These are phyloP conservation scores for Parazoanthus atlanticus DNA, from an alignment of 92 coral and sea anemone species.

Conservation along the genomic window DNA sequence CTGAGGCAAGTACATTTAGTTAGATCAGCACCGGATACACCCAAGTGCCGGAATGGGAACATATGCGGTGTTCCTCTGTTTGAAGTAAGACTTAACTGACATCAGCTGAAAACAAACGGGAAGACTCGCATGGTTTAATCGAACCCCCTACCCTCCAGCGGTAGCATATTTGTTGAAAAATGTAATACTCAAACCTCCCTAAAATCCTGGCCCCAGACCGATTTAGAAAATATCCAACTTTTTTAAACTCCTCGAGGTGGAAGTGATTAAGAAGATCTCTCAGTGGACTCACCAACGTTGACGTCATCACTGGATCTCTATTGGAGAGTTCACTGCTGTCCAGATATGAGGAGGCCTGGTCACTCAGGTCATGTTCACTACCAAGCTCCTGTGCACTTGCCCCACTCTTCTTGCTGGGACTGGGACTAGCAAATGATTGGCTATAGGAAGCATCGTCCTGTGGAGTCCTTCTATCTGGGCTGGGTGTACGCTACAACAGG, in stretches of 20 bases:
- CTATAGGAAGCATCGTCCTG: slow-evolving; percentile 54
- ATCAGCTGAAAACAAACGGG: too few relatives aligned
- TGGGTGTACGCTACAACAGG: slow-evolving; percentile 59
- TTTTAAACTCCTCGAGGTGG: neutral
- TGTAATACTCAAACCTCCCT: too few relatives aligned
- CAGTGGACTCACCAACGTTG: slow-evolving; percentile 58
- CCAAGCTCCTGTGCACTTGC: slow-evolving; percentile 22
- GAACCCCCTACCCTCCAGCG: too few relatives aligned
- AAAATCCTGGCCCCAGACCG: too few relatives aligned
- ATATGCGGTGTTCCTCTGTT: too few relatives aligned
- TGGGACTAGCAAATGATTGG: slow-evolving; percentile 68
- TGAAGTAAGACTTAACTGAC: too few relatives aligned
- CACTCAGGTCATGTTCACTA: slow-evolving; percentile 9
- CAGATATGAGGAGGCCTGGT: slow-evolving; percentile 34
- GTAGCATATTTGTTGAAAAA: too few relatives aligned
- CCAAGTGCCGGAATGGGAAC: too few relatives aligned
- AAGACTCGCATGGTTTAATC: too few relatives aligned
- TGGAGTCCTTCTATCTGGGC: slow-evolving; percentile 55
- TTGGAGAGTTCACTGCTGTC: slow-evolving; percentile 27
- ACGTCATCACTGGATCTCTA: slow-evolving; percentile 50
- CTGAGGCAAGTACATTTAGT: too few relatives aligned
- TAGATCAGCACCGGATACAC: too few relatives aligned
- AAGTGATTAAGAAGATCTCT: neutral
- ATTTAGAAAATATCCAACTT: too few relatives aligned
- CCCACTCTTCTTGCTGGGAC: slow-evolving; percentile 31